Conservation (phyloP, 2,888 invertebrate species). For the Trypoxylon attenuatum region DNA sequence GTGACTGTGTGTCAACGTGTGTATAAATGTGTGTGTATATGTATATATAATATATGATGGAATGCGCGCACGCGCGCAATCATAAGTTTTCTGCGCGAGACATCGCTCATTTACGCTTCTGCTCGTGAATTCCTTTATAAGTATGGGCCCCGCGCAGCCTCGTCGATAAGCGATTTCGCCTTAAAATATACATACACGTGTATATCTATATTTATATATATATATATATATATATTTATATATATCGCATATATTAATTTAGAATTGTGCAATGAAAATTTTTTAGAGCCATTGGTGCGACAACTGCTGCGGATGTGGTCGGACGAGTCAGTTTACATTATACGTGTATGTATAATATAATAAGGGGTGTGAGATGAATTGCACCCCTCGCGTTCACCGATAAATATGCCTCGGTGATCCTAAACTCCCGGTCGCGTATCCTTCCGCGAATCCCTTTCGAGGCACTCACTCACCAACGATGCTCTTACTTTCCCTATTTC, state of each 20-base stretch:
- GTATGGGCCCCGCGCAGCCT: slow-evolving; percentile 7
- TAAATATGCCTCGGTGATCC: neutral
- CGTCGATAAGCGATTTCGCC: slow-evolving; percentile 8
- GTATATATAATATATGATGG: slow-evolving; percentile 53
- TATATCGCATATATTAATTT: slow-evolving; percentile 58
- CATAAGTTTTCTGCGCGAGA: neutral
- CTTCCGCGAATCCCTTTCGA: too few relatives aligned
- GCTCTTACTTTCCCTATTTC: slow-evolving; percentile 33
- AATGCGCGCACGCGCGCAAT: slow-evolving; percentile 16
- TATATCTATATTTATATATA: slow-evolving; percentile 29
- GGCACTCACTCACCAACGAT: too few relatives aligned
- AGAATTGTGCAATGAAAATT: slow-evolving; percentile 68
- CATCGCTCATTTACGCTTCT: slow-evolving; percentile 28
- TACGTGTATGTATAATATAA: too few relatives aligned
- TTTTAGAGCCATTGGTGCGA: slow-evolving; percentile 69
- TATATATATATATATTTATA: slow-evolving; percentile 33
- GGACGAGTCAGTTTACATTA: slow-evolving; percentile 47
- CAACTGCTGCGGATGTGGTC: slow-evolving; percentile 66
- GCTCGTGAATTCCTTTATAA: slow-evolving; percentile 35
- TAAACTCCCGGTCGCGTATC: neutral
- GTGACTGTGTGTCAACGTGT: too few relatives aligned
- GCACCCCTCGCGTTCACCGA: slow-evolving; percentile 1
- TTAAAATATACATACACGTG: slow-evolving; percentile 47
- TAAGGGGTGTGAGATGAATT: slow-evolving; percentile 15
- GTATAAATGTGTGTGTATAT: slow-evolving; percentile 11